Conservation (phyloP, 2,797 vertebrate species). For the Rhyacichthys aspro region DNA sequence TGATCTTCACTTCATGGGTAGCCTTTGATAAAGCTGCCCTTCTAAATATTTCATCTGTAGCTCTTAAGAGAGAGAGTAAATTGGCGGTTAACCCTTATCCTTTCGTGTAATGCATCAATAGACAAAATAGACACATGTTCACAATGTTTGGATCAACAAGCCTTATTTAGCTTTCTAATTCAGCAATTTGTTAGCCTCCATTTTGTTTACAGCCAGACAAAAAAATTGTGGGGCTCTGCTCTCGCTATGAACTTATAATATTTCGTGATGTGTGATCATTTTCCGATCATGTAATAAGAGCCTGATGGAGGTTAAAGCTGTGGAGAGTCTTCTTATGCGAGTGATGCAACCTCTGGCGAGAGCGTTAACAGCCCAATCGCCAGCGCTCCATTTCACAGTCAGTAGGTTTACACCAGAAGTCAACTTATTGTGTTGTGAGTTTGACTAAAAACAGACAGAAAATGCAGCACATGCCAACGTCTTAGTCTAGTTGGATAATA, state of each 20-base stretch:
- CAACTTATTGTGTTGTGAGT: too few species aligned
- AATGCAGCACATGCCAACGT: too few species aligned
- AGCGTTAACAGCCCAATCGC: not conserved
- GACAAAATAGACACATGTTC: not conserved
- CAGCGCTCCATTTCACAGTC: not conserved
- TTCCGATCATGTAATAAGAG: not conserved
- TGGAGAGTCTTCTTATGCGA: not conserved
- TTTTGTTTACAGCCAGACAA: not conserved
- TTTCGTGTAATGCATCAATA: slow-evolving; percentile 4
- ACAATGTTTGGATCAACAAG: not conserved
- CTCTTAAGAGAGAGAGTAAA: not conserved
- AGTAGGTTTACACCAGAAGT: too few species aligned
- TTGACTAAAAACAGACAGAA: too few species aligned
- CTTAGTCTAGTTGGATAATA: too few species aligned
- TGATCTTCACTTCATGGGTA: not conserved
- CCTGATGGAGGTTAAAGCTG: not conserved
- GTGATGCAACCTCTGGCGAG: not conserved
- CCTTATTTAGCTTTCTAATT: not conserved
- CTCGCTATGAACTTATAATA: not conserved
- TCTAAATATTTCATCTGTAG: slow-evolving; percentile 6
- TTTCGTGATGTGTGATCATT: not conserved
- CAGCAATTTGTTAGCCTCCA: not conserved
- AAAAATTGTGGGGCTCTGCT: not conserved
- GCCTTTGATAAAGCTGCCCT: slow-evolving; percentile 4
- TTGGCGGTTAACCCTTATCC: not conserved